A percentile compares a stretch with the other conserved stretches of the same genome.
These are phyloP conservation scores for Nycticryphes semicollaris DNA, from an alignment of 2,113 vertebrate genomes.

Conservation along the genomic window DNA sequence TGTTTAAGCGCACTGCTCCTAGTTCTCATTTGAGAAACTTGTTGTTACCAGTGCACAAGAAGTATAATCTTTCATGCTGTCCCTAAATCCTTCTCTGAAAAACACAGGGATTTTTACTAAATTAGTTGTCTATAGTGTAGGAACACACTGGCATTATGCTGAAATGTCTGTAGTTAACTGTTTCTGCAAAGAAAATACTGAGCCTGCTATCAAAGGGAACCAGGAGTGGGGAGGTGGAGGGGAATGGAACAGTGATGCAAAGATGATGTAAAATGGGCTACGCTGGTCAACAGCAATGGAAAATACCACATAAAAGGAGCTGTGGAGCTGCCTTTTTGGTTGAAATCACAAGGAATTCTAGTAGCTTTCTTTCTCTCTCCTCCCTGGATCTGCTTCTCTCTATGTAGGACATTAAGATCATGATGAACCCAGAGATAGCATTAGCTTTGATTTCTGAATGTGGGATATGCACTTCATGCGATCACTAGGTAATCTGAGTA, in stretches of 20 bases:
- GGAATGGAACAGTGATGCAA: not conserved
- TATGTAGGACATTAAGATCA: not conserved
- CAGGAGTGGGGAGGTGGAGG: rapidly evolving
- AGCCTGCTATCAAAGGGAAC: not conserved
- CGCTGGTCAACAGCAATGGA: not conserved
- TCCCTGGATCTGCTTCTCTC: not conserved
- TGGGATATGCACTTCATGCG: not conserved
- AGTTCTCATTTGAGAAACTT: not conserved
- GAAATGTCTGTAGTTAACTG: not conserved
- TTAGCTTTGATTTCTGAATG: not conserved
- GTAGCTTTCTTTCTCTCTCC: not conserved
- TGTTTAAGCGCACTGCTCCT: not conserved
- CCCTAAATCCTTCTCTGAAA: not conserved
- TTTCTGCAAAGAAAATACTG: not conserved
- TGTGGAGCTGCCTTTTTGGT: not conserved
- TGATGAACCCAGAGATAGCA: not conserved
- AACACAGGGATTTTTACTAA: not conserved
- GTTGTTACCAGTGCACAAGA: not conserved
- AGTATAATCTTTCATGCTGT: not conserved
- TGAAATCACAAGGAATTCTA: not conserved
- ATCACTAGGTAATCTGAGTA: not conserved
- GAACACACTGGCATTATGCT: not conserved
- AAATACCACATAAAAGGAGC: not conserved
- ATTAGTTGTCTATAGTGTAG: not conserved
- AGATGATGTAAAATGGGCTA: not conserved